Evolutionary conservation across 2,113 vertebrate genomes (phyloP).

Genomic region (Spilogale gracilis): DNA sequence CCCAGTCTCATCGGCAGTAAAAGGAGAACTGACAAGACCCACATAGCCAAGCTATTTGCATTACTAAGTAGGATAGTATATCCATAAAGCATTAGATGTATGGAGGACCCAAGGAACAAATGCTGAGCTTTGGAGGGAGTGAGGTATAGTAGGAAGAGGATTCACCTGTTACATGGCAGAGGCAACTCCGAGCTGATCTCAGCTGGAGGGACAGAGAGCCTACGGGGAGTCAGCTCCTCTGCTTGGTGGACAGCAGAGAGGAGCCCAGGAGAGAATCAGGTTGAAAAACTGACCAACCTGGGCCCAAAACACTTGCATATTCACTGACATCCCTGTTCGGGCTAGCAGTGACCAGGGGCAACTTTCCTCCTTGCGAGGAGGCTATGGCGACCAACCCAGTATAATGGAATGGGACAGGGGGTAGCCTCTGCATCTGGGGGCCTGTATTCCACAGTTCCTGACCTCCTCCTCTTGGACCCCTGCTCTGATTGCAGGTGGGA

Average conservation of each 20-base stretch:
- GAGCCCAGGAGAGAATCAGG: not conserved
- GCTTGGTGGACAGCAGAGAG: not conserved
- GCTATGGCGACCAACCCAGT: not conserved
- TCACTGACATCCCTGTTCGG: not conserved
- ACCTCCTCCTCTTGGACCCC: not conserved
- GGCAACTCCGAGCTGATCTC: not conserved
- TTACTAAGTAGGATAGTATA: not conserved
- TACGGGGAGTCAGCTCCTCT: not conserved
- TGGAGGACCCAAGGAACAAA: not conserved
- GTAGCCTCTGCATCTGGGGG: not conserved
- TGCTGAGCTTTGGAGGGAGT: not conserved
- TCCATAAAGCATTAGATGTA: not conserved
- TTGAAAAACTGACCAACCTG: not conserved
- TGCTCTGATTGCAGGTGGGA: not conserved
- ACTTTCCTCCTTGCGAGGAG: not conserved
- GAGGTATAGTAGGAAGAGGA: not conserved
- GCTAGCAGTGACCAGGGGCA: not conserved
- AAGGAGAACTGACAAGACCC: not conserved
- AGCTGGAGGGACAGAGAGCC: not conserved
- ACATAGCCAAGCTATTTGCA: not conserved
- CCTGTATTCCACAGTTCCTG: not conserved
- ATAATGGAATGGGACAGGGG: fast-evolving
- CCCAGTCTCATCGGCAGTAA: not conserved
- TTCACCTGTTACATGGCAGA: not conserved
- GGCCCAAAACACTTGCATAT: fast-evolving